phyloP scores from a whole-genome alignment of 2,888 invertebrate species.

The Lamproptera curius region DNA sequence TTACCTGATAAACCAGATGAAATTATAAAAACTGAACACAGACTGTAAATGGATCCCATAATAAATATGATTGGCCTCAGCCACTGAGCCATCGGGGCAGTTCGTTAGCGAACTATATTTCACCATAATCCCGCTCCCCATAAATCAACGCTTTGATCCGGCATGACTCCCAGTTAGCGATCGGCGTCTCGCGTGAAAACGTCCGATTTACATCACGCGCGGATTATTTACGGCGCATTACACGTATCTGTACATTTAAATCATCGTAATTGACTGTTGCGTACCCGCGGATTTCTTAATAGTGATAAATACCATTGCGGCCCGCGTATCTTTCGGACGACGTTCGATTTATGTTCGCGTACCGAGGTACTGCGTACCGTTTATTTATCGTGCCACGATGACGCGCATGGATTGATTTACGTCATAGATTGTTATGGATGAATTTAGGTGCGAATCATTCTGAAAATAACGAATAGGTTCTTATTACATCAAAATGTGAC shows the following conservation, averaged over 20 bases:
- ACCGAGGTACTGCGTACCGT: not conserved
- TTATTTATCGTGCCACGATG: not conserved
- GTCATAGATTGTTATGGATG: not conserved
- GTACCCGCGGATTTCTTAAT: constrained; percentile 21
- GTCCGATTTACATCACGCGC: constrained; percentile 22
- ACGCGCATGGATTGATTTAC: not conserved
- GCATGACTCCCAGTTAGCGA: constrained; percentile 27
- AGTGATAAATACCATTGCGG: constrained; percentile 19
- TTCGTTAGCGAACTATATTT: constrained; percentile 32
- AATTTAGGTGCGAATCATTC: no score
- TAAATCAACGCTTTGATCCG: constrained; percentile 33
- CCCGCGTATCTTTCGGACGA: not conserved
- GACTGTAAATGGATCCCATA: no score
- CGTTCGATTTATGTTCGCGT: constrained; percentile 9
- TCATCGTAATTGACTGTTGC: constrained; percentile 22
- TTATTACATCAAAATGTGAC: no score
- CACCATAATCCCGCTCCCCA: constrained; percentile 29
- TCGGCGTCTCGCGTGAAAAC: constrained; percentile 20
- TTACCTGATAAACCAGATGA: no score
- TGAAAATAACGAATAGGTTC: no score
- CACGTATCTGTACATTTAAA: constrained; percentile 22
- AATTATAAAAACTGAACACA: no score
- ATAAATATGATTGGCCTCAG: no score
- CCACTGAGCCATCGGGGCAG: no score
- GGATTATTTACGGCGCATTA: constrained; percentile 26